A percentile compares a stretch with the other conserved stretches of the same genome.
phyloP scores from a whole-genome alignment of 1,140 invertebrate genomes.

The Centruroides vittatus region DNA sequence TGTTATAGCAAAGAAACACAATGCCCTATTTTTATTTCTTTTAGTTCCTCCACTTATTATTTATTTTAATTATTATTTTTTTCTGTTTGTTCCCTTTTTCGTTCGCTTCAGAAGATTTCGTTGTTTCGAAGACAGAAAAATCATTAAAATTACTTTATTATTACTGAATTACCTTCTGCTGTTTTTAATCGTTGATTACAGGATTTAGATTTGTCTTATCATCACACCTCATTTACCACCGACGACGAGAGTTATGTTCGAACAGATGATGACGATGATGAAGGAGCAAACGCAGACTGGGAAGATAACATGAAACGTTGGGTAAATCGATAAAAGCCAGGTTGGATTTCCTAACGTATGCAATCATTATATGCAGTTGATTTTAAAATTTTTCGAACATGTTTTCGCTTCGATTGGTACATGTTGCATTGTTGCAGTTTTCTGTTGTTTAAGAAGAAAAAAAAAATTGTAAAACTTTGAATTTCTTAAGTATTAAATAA shows the following conservation, averaged over 20 bases:
- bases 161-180: background rate
- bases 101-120: background rate
- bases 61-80: background rate
- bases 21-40: background rate
- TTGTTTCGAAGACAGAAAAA: background rate
- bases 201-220: background rate
- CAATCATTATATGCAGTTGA: too few species aligned
- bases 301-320: slow-evolving; percentile 9
- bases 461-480: too few species aligned
- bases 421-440: too few species aligned
- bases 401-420: too few species aligned
- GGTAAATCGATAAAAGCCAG: slow-evolving; percentile 8
- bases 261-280: slow-evolving; percentile 7
- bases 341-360: too few species aligned
- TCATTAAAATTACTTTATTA: background rate
- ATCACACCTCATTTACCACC: background rate
- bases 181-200: background rate
- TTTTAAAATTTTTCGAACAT: too few species aligned
- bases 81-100: background rate
- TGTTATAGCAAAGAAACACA: too few species aligned
- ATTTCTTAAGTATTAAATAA: too few species aligned
- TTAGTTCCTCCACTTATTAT: background rate
- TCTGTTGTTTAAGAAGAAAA: too few species aligned
- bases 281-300: background rate
- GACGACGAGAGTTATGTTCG: slow-evolving; percentile 1